Evolutionary conservation across 2,888 invertebrate genomes (phyloP), one percentile per base, ranked within the genome.

Genomic region (Apamea epomidion): DNA sequence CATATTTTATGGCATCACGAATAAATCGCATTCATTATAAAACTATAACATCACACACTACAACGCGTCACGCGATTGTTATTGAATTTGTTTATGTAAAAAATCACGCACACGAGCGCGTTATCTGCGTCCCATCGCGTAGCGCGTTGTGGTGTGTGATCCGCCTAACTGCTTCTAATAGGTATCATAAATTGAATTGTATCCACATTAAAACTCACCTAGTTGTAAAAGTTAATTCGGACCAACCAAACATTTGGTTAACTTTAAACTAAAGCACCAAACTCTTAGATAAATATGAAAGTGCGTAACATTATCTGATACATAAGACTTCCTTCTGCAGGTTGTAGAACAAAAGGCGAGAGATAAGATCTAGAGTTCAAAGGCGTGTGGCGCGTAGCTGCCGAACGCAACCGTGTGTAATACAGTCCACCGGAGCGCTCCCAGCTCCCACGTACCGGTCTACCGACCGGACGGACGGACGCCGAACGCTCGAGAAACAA

Each of bases 341-440:
- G 73, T 78, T 83, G 83, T 84, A 87, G 87, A 85, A 90, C 83
- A 88, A 89, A 86, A 88, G 81, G 75, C 62, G 70, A n/a, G 32
- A 65, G 89, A 90, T 87, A 87, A 79, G 69, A 89, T 90, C 86
- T 77, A 80, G 54, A 84, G 87, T 86, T 89, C 86, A 89, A 89
- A 91, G 82, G 91, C 92, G 93, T 91, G 92, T 93, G 93, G 92
- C 85, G 87, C 82, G 87, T 91, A 83, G 93, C 94, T 93, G 94
- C 94, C 92, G 94, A 93, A 91, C 93, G 96, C 96, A 95, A 94
- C 96, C 91, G 95, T 90, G 97, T 96, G 97, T 97, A 96, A 97
- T 93, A 94, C 96, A 92, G 95, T 93, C 92, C 91, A 90, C 86
- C 77, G 85, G 89, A 84, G 84, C 85, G 84, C 89, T 88, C 86